A percentile compares a stretch with the other conserved stretches of the same genome.
Evolutionary conservation across 2,888 invertebrate genomes (phyloP).

Genomic region (Acanthosepion lycidas): DNA sequence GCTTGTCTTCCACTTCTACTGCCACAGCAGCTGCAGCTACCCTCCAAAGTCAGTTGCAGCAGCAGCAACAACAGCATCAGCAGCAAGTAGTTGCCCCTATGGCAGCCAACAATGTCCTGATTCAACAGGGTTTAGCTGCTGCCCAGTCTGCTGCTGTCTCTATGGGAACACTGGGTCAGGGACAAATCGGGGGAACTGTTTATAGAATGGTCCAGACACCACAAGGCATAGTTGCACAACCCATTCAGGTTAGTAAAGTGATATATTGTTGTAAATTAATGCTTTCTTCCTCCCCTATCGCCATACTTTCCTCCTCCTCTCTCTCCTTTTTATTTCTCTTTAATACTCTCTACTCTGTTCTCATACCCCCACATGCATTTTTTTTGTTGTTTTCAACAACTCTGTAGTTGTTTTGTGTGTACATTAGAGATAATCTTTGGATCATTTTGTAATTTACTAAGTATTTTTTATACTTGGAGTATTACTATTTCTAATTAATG

Average conservation of each 20-base stretch:
- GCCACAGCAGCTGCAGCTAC: constrained; percentile 44
- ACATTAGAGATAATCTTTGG: too few species aligned
- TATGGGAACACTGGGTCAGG: constrained; percentile 72
- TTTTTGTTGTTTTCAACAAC: too few species aligned
- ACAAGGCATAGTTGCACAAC: constrained; percentile 76
- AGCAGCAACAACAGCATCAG: neutral
- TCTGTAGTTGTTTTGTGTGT: too few species aligned
- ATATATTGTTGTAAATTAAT: neutral
- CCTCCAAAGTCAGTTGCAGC: neutral
- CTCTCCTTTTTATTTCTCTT: neutral
- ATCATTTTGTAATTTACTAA: too few species aligned
- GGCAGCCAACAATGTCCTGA: constrained; percentile 61
- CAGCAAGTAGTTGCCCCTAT: constrained; percentile 53
- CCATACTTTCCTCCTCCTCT: too few species aligned
- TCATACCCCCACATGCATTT: neutral
- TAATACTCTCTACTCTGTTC: neutral
- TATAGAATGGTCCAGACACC: constrained; percentile 77
- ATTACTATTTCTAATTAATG: too few species aligned
- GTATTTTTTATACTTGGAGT: too few species aligned
- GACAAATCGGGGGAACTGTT: constrained; percentile 74
- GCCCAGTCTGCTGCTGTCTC: constrained; percentile 62
- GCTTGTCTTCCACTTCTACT: constrained; percentile 48
- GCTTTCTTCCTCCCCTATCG: too few species aligned
- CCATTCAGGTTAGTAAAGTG: constrained; percentile 72
- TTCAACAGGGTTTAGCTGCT: constrained; percentile 61